Conservation (phyloP, 2,888 invertebrate species). For the Nebria salina region DNA sequence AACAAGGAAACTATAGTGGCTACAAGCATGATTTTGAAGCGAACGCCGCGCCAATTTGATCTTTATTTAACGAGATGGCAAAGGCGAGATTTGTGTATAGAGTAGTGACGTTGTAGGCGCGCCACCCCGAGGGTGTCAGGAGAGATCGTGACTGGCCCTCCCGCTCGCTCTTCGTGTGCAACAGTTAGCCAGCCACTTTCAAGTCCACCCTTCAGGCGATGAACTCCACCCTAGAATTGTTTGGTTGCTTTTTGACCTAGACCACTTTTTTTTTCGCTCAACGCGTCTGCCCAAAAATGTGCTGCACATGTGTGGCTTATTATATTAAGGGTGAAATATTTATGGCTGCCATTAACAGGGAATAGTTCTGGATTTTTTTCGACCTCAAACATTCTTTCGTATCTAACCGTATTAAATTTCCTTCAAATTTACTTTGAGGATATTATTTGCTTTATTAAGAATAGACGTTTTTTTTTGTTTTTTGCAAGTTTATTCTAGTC, state of each 20-base stretch:
- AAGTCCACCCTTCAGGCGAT: not conserved
- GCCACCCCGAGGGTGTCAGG: slow-evolving; percentile 20
- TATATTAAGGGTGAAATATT: slow-evolving; percentile 1
- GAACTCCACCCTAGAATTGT: not conserved
- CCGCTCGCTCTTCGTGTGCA: not conserved
- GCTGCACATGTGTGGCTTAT: not conserved
- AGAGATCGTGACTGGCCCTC: slow-evolving; percentile 7
- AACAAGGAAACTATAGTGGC: slow-evolving; percentile 15
- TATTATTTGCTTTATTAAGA: no score
- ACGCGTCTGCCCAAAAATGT: not conserved
- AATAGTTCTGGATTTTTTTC: not conserved
- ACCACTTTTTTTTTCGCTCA: not conserved
- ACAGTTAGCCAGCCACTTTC: not conserved
- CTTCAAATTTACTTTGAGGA: not conserved
- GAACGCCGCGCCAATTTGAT: not conserved
- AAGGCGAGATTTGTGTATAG: not conserved
- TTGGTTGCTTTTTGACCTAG: not conserved
- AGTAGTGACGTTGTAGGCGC: not conserved
- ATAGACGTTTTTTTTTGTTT: no score
- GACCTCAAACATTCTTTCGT: not conserved
- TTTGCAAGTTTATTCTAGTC: no score
- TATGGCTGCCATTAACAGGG: not conserved
- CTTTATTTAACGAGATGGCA: not conserved
- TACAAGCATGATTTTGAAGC: not conserved
- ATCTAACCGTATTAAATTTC: not conserved